Evolutionary conservation across 1,140 invertebrate species (phyloP).

Genomic region (Calliopsis andreniformis): DNA sequence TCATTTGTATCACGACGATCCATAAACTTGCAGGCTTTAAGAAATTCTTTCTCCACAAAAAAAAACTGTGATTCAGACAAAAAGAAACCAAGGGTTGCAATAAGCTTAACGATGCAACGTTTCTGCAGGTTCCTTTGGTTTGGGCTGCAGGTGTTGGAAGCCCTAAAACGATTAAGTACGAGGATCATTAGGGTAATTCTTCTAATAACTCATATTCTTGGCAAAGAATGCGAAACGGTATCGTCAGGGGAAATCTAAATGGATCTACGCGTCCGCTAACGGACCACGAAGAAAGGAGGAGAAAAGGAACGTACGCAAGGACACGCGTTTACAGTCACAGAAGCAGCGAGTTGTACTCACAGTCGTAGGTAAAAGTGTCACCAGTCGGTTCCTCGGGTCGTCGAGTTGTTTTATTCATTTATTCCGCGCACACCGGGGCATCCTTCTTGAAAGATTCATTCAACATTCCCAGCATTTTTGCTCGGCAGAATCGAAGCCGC

Average conservation of each 20-base stretch:
- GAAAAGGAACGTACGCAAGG: conserved; percentile 25
- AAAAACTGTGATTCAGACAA: too few relatives aligned
- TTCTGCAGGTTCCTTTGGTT: too few relatives aligned
- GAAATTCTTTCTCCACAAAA: too few relatives aligned
- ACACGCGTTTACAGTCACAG: not conserved
- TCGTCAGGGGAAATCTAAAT: conserved; percentile 28
- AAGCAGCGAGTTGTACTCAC: conserved; percentile 29
- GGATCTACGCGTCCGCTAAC: conserved; percentile 19
- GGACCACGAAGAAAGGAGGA: conserved; percentile 1
- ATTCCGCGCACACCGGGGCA: conserved; percentile 55
- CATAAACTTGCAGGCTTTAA: too few relatives aligned
- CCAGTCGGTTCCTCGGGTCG: conserved; percentile 50
- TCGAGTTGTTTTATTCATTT: conserved; percentile 56
- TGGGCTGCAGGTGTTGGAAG: too few relatives aligned
- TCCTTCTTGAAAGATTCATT: conserved; percentile 68
- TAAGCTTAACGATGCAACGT: too few relatives aligned
- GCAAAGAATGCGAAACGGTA: not conserved
- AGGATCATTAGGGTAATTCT: not conserved
- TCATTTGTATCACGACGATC: too few relatives aligned
- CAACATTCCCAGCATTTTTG: conserved; percentile 64
- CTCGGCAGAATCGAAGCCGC: conserved; percentile 34
- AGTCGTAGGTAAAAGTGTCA: conserved; percentile 56
- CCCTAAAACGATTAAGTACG: too few relatives aligned
- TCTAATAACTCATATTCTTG: not conserved
- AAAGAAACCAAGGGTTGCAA: too few relatives aligned